Conservation (phyloP, 2,888 invertebrate species). For the Dinocampus coccinellae region DNA sequence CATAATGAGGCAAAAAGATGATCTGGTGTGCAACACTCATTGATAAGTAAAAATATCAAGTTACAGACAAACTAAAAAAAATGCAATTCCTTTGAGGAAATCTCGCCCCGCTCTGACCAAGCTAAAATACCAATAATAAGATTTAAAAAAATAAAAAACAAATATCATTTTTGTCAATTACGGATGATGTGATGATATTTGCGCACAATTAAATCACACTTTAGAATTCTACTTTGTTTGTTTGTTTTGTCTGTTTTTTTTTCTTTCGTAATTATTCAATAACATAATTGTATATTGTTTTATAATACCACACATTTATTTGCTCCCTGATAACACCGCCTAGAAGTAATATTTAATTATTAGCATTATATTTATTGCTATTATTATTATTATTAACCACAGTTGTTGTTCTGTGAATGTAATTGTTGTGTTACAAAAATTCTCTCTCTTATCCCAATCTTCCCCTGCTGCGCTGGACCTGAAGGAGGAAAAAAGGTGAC, state of each 20-base stretch:
- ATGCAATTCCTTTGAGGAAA: background rate
- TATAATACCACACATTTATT: conserved; percentile 59
- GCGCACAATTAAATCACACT: background rate
- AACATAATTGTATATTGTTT: no score
- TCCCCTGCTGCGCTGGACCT: conserved; percentile 70
- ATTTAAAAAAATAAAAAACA: background rate
- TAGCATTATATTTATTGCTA: conserved; percentile 65
- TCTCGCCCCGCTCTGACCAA: background rate
- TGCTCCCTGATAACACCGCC: conserved; percentile 67
- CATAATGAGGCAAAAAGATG: no score
- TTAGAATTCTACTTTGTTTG: no score
- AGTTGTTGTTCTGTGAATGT: conserved; percentile 66
- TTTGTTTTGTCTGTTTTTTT: no score
- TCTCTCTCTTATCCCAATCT: conserved; percentile 66
- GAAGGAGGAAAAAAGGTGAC: conserved; percentile 78
- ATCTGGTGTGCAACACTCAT: no score
- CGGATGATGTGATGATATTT: background rate
- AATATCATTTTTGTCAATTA: background rate
- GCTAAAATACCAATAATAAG: background rate
- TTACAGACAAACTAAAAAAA: background rate
- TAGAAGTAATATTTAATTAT: conserved; percentile 65
- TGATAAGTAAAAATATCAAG: background rate
- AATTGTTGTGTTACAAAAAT: conserved; percentile 69
- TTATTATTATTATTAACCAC: conserved; percentile 48
- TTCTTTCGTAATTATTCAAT: background rate